A percentile compares a stretch with the other conserved stretches of the same genome.
Conservation (phyloP, 2,113 vertebrate genomes). For the Rhodinocichla rosea region DNA sequence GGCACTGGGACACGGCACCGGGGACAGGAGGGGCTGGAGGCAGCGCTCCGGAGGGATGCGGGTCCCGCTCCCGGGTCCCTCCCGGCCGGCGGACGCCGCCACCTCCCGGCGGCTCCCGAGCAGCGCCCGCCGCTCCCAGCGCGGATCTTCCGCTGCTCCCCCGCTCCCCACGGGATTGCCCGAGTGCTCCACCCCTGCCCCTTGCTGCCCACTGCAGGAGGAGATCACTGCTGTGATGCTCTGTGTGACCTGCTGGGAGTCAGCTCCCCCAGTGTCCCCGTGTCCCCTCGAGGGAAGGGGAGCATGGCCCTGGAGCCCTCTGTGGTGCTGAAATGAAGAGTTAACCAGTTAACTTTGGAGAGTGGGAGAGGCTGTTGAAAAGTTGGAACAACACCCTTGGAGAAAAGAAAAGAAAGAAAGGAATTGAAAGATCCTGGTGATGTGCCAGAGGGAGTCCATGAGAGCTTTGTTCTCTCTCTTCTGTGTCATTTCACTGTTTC, state of each 20-base stretch:
- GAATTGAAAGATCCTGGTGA: neutral
- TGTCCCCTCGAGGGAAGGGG: neutral
- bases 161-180: neutral
- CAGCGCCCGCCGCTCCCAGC: neutral
- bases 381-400: neutral
- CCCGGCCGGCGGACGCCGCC: conserved; percentile 4
- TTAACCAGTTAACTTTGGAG: neutral
- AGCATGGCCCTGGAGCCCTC: neutral
- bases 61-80: neutral
- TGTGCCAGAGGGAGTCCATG: neutral
- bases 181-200: neutral
- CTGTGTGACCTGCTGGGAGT: neutral
- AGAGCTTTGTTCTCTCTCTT: neutral
- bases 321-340: neutral
- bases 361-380: neutral
- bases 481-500: neutral
- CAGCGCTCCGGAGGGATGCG: neutral
- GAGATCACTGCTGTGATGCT: neutral
- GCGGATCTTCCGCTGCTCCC: neutral
- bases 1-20: neutral
- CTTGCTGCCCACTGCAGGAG: neutral
- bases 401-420: neutral
- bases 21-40: neutral
- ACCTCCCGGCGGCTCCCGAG: conserved; percentile 28
- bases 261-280: neutral